Evolutionary conservation across 2,113 vertebrate genomes (phyloP), one percentile per base, ranked within the genome.

Genomic region (Zosterops japonicus): DNA sequence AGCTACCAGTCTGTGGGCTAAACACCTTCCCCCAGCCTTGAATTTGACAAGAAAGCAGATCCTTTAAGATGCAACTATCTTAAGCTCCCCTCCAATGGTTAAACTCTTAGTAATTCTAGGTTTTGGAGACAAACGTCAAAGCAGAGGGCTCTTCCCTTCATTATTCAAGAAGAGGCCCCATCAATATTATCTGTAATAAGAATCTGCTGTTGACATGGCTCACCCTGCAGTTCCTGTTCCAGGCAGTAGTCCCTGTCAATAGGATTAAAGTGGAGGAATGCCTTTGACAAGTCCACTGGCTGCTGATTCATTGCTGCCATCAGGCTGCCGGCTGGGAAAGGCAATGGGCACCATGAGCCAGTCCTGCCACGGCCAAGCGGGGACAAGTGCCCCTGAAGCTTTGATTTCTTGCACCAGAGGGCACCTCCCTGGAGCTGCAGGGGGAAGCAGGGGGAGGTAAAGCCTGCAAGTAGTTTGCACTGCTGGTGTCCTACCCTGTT

Each of bases 181-280:
- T 97, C 96, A 96, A 97, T 97, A 97, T 97, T 98, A 98, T 98
- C 97, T 97, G 96, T 97, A 98, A 98, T 97, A 97, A 97, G 96
- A 97, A 98, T 98, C 97, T 98, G 95, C 96, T 97, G 97, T 97
- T 98, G 97, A 97, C 97, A 97, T 90, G 97, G 97, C 97, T 97
- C 97, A 97, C 96, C 97, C 93, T 6, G 90, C 94, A 96, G 96
- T 96, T 97, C 96, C 96, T 96, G 97, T 97, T 97, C 93, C 96
- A 97, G 95, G 92, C 95, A 95, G 95, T 92, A 96, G 96, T 94
- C 96, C 96, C 96, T 97, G 95, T 97, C 97, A 98, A 97, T 97
- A 96, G 97, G 96, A 98, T 98, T 97, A 97, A 97, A 97, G 96
- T 90, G 95, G 87, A 97, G 95, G 97, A 98, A 97, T 97, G 94